Percentiles rank a stretch among this genome's conserved stretches.
Evolutionary conservation across 2,113 vertebrate genomes (phyloP).

Genomic region (Chloropsis cyanopogon): DNA sequence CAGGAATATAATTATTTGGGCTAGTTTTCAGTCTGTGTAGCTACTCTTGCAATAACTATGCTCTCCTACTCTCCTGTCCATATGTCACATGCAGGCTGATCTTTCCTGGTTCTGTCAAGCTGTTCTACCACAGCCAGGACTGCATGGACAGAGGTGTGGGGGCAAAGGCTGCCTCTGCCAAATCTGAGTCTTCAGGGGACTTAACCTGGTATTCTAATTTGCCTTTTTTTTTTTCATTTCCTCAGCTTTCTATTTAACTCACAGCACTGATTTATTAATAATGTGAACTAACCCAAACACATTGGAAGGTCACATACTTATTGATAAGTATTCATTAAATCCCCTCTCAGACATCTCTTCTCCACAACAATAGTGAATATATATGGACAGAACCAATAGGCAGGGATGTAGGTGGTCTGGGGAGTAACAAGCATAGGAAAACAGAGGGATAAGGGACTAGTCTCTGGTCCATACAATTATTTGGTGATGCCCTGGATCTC

Average conservation of each 20-base stretch:
- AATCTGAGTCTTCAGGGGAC: not conserved
- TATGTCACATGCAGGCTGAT: not conserved
- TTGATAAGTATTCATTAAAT: not conserved
- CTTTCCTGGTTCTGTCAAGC: not conserved
- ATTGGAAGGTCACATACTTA: not conserved
- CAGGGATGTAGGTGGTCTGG: not conserved
- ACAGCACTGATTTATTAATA: not conserved
- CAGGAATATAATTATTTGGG: not conserved
- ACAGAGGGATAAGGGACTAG: not conserved
- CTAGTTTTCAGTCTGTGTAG: not conserved
- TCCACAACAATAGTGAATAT: not conserved
- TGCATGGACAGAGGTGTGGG: not conserved
- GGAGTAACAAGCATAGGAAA: not conserved
- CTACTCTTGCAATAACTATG: not conserved
- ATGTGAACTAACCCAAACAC: not conserved
- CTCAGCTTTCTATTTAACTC: not conserved
- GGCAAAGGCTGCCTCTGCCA: not conserved
- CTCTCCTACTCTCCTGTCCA: rapidly evolving
- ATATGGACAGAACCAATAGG: not conserved
- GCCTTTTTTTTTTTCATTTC: not conserved
- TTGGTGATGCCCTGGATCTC: not conserved
- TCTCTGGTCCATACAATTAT: not conserved
- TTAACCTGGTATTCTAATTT: not conserved
- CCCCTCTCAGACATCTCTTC: not conserved
- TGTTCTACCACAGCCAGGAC: not conserved